Evolutionary conservation across 2,113 vertebrate genomes (phyloP), one percentile per base, ranked within the genome.

Genomic region (Garra rufa): DNA sequence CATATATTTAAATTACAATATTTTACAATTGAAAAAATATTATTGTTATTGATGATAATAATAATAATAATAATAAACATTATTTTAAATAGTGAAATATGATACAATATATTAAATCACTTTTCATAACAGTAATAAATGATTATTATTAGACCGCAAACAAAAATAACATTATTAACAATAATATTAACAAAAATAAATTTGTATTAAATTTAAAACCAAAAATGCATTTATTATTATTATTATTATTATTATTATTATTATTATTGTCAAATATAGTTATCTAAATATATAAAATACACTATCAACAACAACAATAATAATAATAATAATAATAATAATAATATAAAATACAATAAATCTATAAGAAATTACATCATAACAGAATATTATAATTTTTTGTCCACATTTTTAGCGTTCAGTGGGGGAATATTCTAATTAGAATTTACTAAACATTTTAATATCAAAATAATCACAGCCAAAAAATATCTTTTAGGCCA

Each of bases 401-500:
- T n/a, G n/a, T n/a, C n/a, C n/a, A n/a, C n/a, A n/a, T n/a, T n/a
- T n/a, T n/a, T n/a, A n/a, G n/a, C n/a, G n/a, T n/a, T n/a, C n/a
- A n/a, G n/a, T n/a, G 46, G 13, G 46, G 13, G 3, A 0, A 7
- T 19, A 1, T 19, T 55, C 7, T 21, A 21, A 55, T 21, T 55
- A n/a, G 19, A 6, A 21, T 19, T 55, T 19, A 21, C 19, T n/a
- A n/a, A 34, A 55, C 3, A 55, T 4, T 55, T 21, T 8, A 21
- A 55, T 55, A 55, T 55, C 8, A 55, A 55, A 85, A 61, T n/a
- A 15, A 73, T 44, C 13, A 71, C 34, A 13, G 6, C 38, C 24
- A 52, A 26, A 24, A 93, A 90, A 90, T 93, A 92, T 91, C 93
- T 91, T 95, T 95, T 94, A n/a, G 93, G 94, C 92, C 92, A 93